Conservation (phyloP, 2,888 invertebrate genomes). For the Antheraea assamensis region DNA sequence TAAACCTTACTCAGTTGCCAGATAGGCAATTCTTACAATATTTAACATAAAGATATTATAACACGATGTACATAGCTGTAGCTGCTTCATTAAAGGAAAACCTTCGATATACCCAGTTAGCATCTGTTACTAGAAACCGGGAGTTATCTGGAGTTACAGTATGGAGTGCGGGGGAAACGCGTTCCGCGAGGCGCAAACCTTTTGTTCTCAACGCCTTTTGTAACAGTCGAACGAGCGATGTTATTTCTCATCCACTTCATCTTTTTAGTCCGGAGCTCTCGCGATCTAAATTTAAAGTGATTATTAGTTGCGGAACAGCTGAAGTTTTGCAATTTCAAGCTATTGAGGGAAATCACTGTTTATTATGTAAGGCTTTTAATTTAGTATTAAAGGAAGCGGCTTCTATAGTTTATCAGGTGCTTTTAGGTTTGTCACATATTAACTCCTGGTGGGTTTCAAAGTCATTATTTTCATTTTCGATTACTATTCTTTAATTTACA, state of each 20-base stretch:
- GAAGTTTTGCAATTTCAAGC: background rate
- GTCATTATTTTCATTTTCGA: too few species aligned
- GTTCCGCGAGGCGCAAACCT: background rate
- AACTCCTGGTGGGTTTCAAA: too few species aligned
- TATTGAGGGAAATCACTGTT: background rate
- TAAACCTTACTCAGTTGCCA: background rate
- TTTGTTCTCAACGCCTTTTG: slow-evolving; percentile 19
- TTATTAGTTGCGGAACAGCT: background rate
- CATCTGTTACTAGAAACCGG: slow-evolving; percentile 8
- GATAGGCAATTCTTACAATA: background rate
- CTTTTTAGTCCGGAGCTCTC: background rate
- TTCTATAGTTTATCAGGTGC: too few species aligned
- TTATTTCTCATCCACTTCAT: slow-evolving; percentile 13
- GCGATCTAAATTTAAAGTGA: background rate
- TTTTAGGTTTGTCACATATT: too few species aligned
- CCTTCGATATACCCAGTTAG: background rate
- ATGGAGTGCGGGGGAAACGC: background rate
- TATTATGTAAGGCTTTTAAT: background rate
- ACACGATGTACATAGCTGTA: background rate
- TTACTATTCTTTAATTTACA: too few species aligned
- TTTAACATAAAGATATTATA: background rate
- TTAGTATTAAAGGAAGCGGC: background rate
- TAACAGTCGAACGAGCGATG: slow-evolving; percentile 5
- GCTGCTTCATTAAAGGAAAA: background rate
- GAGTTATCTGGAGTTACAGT: background rate